phyloP scores from a whole-genome alignment of 2,113 vertebrate species.

The Otus sunia region DNA sequence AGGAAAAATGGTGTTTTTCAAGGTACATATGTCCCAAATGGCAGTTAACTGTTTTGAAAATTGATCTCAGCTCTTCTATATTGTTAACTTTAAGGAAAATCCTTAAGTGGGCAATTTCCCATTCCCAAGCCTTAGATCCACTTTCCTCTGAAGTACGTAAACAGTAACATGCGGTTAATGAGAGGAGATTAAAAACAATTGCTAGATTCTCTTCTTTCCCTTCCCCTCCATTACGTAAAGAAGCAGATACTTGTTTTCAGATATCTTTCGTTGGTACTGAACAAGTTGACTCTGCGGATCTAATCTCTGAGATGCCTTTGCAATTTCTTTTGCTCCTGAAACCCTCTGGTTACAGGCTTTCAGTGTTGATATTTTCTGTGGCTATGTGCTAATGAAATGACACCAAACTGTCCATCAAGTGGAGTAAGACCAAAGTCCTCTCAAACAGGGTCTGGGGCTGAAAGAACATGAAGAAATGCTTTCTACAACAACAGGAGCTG shows the following conservation, averaged over 20 bases:
- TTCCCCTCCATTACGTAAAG: background rate
- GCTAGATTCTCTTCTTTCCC: background rate
- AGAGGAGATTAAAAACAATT: background rate
- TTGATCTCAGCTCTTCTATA: background rate
- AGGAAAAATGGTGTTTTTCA: background rate
- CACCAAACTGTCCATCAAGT: background rate
- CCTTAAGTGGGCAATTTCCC: background rate
- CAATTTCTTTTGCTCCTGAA: background rate
- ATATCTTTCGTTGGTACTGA: background rate
- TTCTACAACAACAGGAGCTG: background rate
- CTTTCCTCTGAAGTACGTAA: background rate
- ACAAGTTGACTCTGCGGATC: background rate
- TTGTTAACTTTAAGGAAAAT: background rate
- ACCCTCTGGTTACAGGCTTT: background rate
- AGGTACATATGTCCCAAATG: background rate
- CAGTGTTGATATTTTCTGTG: background rate
- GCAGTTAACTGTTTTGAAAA: background rate
- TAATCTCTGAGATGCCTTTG: background rate
- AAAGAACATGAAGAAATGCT: background rate
- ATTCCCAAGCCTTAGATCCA: background rate
- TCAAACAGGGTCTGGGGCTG: background rate
- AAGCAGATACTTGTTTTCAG: background rate
- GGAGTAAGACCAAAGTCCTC: background rate
- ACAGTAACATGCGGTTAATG: background rate
- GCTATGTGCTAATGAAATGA: background rate